A percentile compares a stretch with the other conserved stretches of the same genome.
Evolutionary conservation across 2,797 vertebrate genomes (phyloP).

Genomic region (Somateria mollissima): DNA sequence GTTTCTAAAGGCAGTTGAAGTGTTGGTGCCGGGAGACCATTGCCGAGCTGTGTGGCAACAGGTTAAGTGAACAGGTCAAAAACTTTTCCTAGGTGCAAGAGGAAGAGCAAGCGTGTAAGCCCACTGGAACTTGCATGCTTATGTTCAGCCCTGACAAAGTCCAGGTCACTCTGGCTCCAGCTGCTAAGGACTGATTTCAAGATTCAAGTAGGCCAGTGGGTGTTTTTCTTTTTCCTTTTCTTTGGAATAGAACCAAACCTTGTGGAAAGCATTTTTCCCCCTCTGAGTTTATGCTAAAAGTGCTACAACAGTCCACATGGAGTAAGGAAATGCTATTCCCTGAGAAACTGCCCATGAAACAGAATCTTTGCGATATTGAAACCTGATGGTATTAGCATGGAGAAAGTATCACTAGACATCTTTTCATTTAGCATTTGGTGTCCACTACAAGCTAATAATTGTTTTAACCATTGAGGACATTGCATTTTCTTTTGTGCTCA

Average conservation of each 20-base stretch:
- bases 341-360: background rate
- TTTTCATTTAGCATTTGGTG: background rate
- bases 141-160: background rate
- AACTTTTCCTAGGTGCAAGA: background rate
- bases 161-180: background rate
- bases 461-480: background rate
- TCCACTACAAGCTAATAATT: background rate
- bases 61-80: background rate
- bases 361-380: background rate
- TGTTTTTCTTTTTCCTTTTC: background rate
- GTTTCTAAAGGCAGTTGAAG: background rate
- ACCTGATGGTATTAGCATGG: background rate
- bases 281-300: conserved; percentile 17
- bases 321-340: background rate
- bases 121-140: background rate
- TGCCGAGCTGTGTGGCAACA: background rate
- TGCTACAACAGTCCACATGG: background rate
- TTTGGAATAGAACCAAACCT: conserved; percentile 32
- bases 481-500: background rate
- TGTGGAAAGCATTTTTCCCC: background rate
- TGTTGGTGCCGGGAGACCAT: background rate
- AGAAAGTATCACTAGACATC: background rate
- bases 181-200: background rate
- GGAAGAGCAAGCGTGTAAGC: background rate
- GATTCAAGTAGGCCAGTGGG: background rate